phyloP scores from a whole-genome alignment of 2,888 invertebrate genomes.

The Cephus runcator region DNA sequence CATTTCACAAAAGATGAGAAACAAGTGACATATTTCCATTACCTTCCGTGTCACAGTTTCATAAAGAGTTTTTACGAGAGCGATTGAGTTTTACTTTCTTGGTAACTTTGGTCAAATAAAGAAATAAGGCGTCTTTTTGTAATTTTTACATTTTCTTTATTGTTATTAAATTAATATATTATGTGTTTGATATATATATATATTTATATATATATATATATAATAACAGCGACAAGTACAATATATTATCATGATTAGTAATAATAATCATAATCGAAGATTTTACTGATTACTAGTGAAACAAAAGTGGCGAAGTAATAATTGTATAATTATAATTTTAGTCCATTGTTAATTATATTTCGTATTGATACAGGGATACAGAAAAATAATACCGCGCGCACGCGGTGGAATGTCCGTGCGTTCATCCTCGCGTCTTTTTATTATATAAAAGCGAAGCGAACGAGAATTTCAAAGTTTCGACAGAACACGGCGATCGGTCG shows the following conservation, averaged over 20 bases:
- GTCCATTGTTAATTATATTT: constrained; percentile 39
- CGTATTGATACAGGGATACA: constrained; percentile 60
- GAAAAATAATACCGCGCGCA: constrained; percentile 62
- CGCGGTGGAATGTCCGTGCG: constrained; percentile 56
- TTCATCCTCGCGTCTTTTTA: neutral
- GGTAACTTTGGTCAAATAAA: neutral
- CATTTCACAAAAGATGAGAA: neutral
- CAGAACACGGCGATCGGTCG: neutral
- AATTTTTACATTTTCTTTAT: constrained; percentile 53
- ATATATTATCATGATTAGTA: constrained; percentile 60
- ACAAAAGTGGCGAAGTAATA: constrained; percentile 52
- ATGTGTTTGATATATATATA: constrained; percentile 51
- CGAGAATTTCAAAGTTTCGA: neutral
- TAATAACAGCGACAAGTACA: constrained; percentile 63
- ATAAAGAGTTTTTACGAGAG: neutral
- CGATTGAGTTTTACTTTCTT: neutral
- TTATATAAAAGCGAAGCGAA: neutral
- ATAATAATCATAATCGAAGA: constrained; percentile 59
- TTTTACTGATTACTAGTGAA: constrained; percentile 55
- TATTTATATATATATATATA: constrained; percentile 60
- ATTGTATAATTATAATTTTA: constrained; percentile 35
- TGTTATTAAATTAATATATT: constrained; percentile 63
- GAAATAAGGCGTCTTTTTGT: neutral
- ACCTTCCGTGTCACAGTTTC: neutral
- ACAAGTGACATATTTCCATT: neutral